Conservation (phyloP, 2,797 vertebrate species). For the Caiman crocodilus region DNA sequence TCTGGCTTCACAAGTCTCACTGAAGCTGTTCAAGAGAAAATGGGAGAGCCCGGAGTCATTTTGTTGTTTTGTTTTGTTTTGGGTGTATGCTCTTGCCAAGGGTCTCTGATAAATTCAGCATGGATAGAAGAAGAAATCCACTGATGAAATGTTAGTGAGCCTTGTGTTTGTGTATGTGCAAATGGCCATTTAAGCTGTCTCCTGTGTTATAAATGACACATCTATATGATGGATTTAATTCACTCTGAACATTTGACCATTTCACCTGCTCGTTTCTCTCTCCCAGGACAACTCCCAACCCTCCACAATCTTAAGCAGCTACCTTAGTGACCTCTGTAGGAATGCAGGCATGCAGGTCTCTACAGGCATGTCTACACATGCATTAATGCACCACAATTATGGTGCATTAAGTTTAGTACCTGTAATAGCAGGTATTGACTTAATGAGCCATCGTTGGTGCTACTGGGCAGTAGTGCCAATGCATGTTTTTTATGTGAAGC, state of each 20-base stretch:
- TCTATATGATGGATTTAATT: not conserved
- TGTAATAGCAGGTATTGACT: too few relatives aligned
- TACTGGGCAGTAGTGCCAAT: too few relatives aligned
- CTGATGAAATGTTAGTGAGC: not conserved
- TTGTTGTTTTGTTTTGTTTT: not conserved
- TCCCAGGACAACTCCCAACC: not conserved
- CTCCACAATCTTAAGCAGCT: not conserved
- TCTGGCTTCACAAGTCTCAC: constrained; percentile 10
- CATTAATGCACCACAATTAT: too few relatives aligned
- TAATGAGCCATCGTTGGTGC: too few relatives aligned
- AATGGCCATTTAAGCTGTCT: not conserved
- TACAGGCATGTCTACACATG: too few relatives aligned
- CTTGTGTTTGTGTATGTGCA: not conserved
- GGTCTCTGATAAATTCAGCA: not conserved
- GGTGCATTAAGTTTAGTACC: too few relatives aligned
- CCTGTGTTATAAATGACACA: not conserved
- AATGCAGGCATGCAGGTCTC: too few relatives aligned
- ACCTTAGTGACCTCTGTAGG: not conserved
- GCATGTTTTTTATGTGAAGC: too few relatives aligned
- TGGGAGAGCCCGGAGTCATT: not conserved
- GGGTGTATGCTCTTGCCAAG: not conserved
- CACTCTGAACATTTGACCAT: not conserved
- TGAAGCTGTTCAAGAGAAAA: constrained; percentile 30
- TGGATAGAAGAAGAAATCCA: not conserved
- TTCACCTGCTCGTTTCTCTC: not conserved